Base-by-base conservation (phyloP, 2,113 vertebrate species). In the Salvelinus alpinus region DNA sequence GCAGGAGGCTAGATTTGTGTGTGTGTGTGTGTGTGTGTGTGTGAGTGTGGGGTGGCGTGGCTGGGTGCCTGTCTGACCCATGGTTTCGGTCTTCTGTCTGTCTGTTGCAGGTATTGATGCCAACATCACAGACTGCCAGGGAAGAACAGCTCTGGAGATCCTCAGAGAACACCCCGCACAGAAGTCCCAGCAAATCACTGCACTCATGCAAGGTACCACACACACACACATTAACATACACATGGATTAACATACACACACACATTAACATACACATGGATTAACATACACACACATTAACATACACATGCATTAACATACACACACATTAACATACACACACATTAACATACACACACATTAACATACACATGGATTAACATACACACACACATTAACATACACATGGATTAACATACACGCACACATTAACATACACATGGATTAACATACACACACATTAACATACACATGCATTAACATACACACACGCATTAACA, bases 181-280 rank as follows among this genome's bases (percentile, higher is more conserved):
- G 74, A 96, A 97, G 81, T 98, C 97, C 77, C 97, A 98, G 76
- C 97, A 99, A 91, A 99, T 98, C 90, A 96, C 94, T 5, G 94
- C 96, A 76, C 91, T 99, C 22, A 95, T 99, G 85, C 96, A 98
- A 93, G 97, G 97, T 99, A 94, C 57, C 48, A 74, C 64, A 72
- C 75, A 72, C 27, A 29, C 27, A 29, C 27, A 3, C 27, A 3
- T 29, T 29, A 29, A 29, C 71, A 47, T 73, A 47, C 64, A 27
- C 62, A 16, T 59, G 22, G 48, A 38, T 13, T 12, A 24, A 38
- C 22, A 20, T 3, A 29, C 27, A 59, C 65, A 24, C 65, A 22
- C 3, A 3, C 27, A 29, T 29, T 29, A 29, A 29, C 62, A 34
- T 18, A 20, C 27, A 29, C 34, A 48, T 44, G 12, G 24, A 27